These are phyloP conservation scores for Dryomyza anilis DNA, from an alignment of 2,888 invertebrate species.

Conservation along the genomic window DNA sequence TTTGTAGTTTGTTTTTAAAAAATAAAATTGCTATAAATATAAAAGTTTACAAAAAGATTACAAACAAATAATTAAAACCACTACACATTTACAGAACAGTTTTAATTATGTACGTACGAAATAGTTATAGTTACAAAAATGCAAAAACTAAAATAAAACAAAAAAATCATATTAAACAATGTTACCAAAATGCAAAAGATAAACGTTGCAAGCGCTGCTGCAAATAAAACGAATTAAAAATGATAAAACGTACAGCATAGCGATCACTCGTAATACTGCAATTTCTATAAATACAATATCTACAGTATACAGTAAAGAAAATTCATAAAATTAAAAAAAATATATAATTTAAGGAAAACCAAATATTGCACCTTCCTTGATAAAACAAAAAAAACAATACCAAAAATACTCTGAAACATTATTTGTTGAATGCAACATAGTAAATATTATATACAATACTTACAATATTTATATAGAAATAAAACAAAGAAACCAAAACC, in stretches of 20 bases:
- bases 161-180: constrained; percentile 17
- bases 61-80: neutral
- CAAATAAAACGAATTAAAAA: constrained; percentile 6
- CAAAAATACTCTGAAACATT: constrained; percentile 39
- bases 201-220: neutral
- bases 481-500: constrained; percentile 32
- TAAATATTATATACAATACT: constrained; percentile 14
- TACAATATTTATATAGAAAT: constrained; percentile 24
- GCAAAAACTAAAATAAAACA: constrained; percentile 24
- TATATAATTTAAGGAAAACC: constrained; percentile 7
- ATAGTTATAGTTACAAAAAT: constrained; percentile 20
- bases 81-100: constrained; percentile 30
- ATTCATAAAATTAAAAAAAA: no score
- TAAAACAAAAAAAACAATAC: constrained; percentile 22
- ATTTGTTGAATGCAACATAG: constrained; percentile 33
- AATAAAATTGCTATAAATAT: constrained; percentile 30
- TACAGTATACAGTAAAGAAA: no score
- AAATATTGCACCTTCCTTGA: neutral
- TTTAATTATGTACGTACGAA: constrained; percentile 23
- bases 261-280: neutral
- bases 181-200: neutral
- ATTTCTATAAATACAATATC: constrained; percentile 13
- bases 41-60: constrained; percentile 22
- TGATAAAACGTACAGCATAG: neutral
- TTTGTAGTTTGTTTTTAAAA: constrained; percentile 25